Conservation (phyloP, 2,797 vertebrate genomes). For the Tragopan temminckii region DNA sequence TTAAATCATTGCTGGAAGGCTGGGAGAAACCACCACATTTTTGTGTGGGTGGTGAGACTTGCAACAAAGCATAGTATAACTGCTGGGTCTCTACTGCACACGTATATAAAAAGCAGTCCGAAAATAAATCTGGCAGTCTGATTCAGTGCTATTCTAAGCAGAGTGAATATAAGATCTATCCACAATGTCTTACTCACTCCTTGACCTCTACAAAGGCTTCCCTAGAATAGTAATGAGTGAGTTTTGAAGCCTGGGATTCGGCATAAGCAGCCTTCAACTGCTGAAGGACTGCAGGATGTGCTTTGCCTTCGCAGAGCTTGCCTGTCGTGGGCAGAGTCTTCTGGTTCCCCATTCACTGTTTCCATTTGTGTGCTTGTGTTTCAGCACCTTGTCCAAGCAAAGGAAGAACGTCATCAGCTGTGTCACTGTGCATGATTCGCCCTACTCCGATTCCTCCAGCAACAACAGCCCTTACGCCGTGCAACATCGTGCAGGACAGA, state of each 20-base stretch:
- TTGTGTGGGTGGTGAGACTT: constrained; percentile 62
- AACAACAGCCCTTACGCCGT: constrained; percentile 93
- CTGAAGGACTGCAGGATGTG: background rate
- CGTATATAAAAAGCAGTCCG: constrained; percentile 56
- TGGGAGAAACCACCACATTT: constrained; percentile 28
- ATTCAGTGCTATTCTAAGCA: constrained; percentile 63
- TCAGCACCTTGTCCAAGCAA: constrained; percentile 94
- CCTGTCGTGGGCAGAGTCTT: fast-evolving
- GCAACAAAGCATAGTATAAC: constrained; percentile 67
- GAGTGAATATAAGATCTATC: constrained; percentile 32
- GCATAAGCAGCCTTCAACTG: background rate
- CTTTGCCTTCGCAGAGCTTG: fast-evolving
- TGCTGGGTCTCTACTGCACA: constrained; percentile 55
- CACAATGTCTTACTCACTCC: constrained; percentile 53
- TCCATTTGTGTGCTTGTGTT: constrained; percentile 33
- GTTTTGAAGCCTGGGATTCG: constrained; percentile 24
- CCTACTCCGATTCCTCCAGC: constrained; percentile 94
- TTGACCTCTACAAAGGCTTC: constrained; percentile 62
- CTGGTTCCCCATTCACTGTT: constrained; percentile 15
- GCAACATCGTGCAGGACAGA: constrained; percentile 86
- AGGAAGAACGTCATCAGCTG: constrained; percentile 99
- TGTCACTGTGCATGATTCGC: constrained; percentile 98
- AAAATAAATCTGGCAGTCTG: constrained; percentile 72
- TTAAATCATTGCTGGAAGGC: constrained; percentile 63
- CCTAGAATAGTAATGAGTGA: constrained; percentile 57